phyloP scores from a whole-genome alignment of 2,888 invertebrate species.

The Hydroisotoma schaefferi region DNA sequence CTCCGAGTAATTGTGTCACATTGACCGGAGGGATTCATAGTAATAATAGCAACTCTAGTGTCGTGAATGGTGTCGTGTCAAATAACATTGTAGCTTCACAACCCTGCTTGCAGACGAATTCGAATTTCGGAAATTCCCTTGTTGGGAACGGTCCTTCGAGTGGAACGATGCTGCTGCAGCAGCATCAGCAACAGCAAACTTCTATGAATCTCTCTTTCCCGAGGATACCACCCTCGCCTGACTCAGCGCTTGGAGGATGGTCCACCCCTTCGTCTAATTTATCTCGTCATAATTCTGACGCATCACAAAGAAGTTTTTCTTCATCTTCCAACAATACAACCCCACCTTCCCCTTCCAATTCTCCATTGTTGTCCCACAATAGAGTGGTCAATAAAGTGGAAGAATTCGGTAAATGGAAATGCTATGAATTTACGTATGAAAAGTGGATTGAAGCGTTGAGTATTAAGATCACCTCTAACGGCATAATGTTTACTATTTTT shows the following conservation, averaged over 20 bases:
- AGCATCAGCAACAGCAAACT: conserved; percentile 43
- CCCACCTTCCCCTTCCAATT: conserved; percentile 48
- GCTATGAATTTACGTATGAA: not conserved
- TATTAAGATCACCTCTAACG: too few relatives aligned
- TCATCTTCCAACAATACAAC: conserved; percentile 49
- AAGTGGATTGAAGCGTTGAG: too few relatives aligned
- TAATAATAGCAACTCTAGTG: conserved; percentile 1
- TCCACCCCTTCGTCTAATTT: conserved; percentile 48
- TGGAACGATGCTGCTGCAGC: conserved; percentile 30
- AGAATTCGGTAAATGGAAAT: conserved; percentile 42
- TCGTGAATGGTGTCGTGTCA: not conserved
- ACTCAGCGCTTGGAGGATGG: conserved; percentile 48
- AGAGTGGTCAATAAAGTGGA: conserved; percentile 48
- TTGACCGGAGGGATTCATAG: not conserved
- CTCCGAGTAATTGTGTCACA: not conserved
- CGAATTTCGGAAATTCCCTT: not conserved
- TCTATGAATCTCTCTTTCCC: conserved; percentile 49
- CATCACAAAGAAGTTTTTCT: conserved; percentile 49
- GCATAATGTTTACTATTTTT: not conserved
- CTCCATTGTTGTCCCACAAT: conserved; percentile 47
- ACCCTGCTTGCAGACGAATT: not conserved
- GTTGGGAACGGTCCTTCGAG: not conserved
- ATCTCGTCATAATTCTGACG: conserved; percentile 48
- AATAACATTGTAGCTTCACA: not conserved
- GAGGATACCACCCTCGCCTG: conserved; percentile 48